Conservation (phyloP, 2,797 vertebrate genomes). For the Carapus acus region DNA sequence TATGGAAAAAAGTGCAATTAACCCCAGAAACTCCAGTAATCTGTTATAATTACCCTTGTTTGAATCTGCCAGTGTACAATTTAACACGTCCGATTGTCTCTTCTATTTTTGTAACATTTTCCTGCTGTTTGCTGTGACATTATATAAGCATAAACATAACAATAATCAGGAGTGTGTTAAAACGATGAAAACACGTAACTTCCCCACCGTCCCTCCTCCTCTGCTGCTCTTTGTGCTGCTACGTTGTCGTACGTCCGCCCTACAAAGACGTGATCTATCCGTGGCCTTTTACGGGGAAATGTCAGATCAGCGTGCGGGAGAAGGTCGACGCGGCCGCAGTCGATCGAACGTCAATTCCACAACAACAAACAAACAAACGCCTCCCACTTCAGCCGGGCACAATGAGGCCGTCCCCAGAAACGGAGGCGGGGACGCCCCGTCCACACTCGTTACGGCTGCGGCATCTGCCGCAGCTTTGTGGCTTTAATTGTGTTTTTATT, state of each 20-base stretch:
- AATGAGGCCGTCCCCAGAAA: constrained; percentile 18
- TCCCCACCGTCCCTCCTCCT: constrained; percentile 8
- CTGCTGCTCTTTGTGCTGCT: constrained; percentile 31
- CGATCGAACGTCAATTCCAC: constrained; percentile 38
- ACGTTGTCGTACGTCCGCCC: constrained; percentile 28
- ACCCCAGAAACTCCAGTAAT: too few relatives aligned
- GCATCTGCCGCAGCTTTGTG: too few relatives aligned
- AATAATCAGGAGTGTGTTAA: constrained; percentile 12
- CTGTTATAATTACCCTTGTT: too few relatives aligned
- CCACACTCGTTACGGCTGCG: too few relatives aligned
- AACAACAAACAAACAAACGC: constrained; percentile 14
- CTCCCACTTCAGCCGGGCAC: constrained; percentile 23
- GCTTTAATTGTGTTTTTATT: too few relatives aligned
- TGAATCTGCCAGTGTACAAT: background rate
- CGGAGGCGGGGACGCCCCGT: too few relatives aligned
- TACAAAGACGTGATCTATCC: constrained; percentile 57
- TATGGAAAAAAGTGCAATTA: too few relatives aligned
- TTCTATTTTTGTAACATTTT: too few relatives aligned
- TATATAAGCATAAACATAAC: too few relatives aligned
- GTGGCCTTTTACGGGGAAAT: constrained; percentile 69
- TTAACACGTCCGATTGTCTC: too few relatives aligned
- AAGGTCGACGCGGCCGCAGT: constrained; percentile 45
- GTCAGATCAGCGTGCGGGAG: constrained; percentile 57
- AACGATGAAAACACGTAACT: constrained; percentile 12
- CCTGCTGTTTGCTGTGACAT: background rate